Percentiles rank a stretch among this genome's conserved stretches.
Evolutionary conservation across 2,113 vertebrate genomes (phyloP).

Genomic region (Carettochelys insculpta): DNA sequence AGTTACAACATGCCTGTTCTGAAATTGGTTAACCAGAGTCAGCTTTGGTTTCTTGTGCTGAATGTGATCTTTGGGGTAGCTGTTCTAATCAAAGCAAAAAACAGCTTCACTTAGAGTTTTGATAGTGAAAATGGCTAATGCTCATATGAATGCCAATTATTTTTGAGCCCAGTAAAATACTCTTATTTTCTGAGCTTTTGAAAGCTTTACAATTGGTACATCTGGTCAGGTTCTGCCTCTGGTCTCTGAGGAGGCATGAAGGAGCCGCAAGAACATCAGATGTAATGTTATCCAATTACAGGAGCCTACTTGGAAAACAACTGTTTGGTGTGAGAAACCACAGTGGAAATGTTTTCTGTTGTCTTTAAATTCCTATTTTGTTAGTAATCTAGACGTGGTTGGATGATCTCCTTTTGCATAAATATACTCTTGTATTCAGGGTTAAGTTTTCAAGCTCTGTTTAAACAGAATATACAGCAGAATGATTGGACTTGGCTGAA

Average conservation of each 20-base stretch:
- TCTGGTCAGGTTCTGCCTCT: neutral
- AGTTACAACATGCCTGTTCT: rapidly evolving
- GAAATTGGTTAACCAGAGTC: neutral
- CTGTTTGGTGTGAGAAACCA: neutral
- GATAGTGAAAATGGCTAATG: neutral
- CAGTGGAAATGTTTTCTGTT: neutral
- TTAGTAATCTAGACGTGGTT: neutral
- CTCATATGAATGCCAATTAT: neutral
- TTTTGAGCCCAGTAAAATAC: too few species aligned
- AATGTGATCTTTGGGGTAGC: rapidly evolving
- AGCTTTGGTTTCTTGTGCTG: neutral
- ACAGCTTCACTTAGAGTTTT: neutral
- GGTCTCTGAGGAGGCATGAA: neutral
- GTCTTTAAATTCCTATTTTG: neutral
- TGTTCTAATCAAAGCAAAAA: rapidly evolving
- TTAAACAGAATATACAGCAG: rapidly evolving
- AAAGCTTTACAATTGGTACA: neutral
- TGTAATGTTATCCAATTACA: neutral
- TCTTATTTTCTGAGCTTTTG: neutral
- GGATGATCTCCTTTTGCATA: too few species aligned
- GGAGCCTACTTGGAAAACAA: neutral
- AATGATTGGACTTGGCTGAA: rapidly evolving
- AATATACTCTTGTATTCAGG: neutral
- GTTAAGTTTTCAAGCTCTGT: neutral
- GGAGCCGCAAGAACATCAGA: rapidly evolving